Conservation (phyloP, 2,797 vertebrate genomes). For the Furcifer pardalis region DNA sequence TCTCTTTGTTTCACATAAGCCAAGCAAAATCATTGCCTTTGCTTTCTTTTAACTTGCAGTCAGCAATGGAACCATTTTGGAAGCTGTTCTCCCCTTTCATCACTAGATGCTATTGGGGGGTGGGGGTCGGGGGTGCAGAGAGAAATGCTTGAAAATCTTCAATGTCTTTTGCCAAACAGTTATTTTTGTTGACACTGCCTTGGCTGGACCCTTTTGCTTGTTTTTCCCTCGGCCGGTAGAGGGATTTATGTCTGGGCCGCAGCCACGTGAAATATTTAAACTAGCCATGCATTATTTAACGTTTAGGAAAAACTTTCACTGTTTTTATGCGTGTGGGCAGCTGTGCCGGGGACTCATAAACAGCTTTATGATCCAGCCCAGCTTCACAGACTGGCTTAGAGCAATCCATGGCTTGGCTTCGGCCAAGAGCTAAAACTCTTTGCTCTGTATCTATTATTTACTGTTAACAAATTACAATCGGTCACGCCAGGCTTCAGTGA, state of each 20-base stretch:
- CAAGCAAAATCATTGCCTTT: too few relatives aligned
- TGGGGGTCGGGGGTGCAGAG: too few relatives aligned
- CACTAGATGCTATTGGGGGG: too few relatives aligned
- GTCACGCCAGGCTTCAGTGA: background rate
- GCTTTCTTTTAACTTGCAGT: background rate
- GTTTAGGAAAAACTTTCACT: background rate
- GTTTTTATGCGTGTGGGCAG: slow-evolving; percentile 5
- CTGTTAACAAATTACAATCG: background rate
- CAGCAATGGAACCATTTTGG: background rate
- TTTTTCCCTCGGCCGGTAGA: background rate
- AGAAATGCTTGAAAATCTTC: background rate
- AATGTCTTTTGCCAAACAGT: background rate
- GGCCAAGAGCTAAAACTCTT: background rate
- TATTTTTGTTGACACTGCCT: background rate
- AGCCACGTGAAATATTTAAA: slow-evolving; percentile 31
- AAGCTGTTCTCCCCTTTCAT: too few relatives aligned
- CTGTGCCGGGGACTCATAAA: slow-evolving; percentile 39
- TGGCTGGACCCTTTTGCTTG: too few relatives aligned
- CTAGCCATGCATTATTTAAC: slow-evolving; percentile 34
- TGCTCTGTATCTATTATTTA: background rate
- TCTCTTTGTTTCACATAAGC: background rate
- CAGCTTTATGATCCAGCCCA: slow-evolving; percentile 11
- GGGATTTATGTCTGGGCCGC: background rate
- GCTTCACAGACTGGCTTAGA: background rate
- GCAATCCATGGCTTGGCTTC: background rate